Evolutionary conservation across 2,113 vertebrate genomes (phyloP).

Genomic region (Bombycilla garrulus): DNA sequence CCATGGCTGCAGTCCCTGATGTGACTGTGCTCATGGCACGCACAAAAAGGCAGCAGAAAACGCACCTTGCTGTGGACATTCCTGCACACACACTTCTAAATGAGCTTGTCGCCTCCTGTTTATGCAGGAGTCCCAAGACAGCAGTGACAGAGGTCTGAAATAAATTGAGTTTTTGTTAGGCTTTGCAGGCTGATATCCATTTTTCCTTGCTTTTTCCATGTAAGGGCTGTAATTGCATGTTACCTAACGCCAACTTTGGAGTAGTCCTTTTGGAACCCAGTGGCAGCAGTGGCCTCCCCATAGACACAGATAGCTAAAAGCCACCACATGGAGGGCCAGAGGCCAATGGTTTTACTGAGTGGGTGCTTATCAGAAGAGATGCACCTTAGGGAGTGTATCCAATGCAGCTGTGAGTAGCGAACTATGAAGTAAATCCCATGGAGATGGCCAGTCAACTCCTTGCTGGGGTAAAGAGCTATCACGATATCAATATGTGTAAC

Average conservation of each 20-base stretch:
- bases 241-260: neutral
- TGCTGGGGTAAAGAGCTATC: constrained; percentile 50
- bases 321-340: neutral
- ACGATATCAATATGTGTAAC: constrained; percentile 67
- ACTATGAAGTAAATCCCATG: constrained; percentile 69
- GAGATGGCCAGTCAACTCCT: constrained; percentile 59
- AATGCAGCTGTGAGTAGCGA: constrained; percentile 17
- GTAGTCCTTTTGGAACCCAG: neutral
- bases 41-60: neutral
- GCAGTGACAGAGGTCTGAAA: neutral
- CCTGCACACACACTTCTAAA: neutral
- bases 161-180: neutral
- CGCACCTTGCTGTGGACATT: neutral
- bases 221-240: neutral
- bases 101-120: neutral
- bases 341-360: neutral
- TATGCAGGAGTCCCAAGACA: neutral
- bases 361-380: neutral
- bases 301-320: neutral
- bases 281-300: neutral
- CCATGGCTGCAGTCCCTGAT: neutral
- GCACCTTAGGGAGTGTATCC: neutral
- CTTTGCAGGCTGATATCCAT: neutral
- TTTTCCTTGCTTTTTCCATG: neutral
- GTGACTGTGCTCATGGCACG: neutral